These are phyloP conservation scores for Pharmacophagus antenor DNA, from an alignment of 2,888 invertebrate genomes.

Conservation along the genomic window DNA sequence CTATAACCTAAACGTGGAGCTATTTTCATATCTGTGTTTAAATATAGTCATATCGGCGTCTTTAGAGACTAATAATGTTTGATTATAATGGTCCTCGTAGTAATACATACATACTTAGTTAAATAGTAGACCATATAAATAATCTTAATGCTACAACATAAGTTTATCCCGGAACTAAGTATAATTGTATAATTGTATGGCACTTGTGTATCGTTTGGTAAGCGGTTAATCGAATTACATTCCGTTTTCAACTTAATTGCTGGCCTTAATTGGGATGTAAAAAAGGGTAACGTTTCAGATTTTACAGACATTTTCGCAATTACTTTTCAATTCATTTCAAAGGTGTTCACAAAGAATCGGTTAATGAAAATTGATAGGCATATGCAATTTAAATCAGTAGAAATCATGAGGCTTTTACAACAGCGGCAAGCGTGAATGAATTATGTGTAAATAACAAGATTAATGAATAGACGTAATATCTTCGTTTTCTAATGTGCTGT, in stretches of 20 bases:
- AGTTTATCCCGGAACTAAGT: not conserved
- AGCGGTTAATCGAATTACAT: conserved; percentile 3
- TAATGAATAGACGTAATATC: not conserved
- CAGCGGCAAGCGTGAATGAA: too few relatives aligned
- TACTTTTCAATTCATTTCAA: not conserved
- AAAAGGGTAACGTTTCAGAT: conserved; percentile 1
- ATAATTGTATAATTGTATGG: not conserved
- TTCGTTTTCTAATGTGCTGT: conserved; percentile 4
- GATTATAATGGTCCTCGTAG: too few relatives aligned
- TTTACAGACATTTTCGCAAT: conserved; percentile 7
- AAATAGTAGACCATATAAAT: too few relatives aligned
- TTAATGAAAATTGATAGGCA: too few relatives aligned
- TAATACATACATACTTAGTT: too few relatives aligned
- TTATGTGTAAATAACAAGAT: too few relatives aligned
- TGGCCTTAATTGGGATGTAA: not conserved
- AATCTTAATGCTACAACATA: not conserved
- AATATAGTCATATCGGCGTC: too few relatives aligned
- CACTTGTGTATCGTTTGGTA: conserved; percentile 1
- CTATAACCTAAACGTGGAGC: too few relatives aligned
- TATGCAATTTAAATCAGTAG: not conserved
- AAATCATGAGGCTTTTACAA: not conserved
- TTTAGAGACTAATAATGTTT: too few relatives aligned
- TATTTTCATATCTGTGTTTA: too few relatives aligned
- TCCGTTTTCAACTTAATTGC: not conserved
- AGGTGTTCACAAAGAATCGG: not conserved